Conservation (phyloP, 2,888 invertebrate species). For the Ennomos erosarius region DNA sequence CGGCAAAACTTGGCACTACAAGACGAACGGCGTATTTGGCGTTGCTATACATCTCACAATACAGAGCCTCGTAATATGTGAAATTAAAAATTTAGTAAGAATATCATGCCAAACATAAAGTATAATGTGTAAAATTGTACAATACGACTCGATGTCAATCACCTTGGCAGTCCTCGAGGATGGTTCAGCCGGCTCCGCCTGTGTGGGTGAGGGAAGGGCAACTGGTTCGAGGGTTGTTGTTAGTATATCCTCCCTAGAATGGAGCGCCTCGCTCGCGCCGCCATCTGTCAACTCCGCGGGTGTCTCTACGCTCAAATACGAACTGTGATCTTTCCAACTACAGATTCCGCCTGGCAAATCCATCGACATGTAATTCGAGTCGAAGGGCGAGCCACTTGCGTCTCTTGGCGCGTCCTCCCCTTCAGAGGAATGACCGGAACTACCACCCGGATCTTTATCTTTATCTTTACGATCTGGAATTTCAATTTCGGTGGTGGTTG, state of each 20-base stretch:
- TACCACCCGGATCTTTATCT: slow-evolving; percentile 86
- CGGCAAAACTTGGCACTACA: slow-evolving; percentile 79
- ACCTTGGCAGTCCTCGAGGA: slow-evolving; percentile 76
- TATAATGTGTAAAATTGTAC: slow-evolving; percentile 79
- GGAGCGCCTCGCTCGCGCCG: slow-evolving; percentile 47
- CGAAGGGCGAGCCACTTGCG: slow-evolving; percentile 62
- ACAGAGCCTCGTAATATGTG: slow-evolving; percentile 74
- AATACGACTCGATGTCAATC: slow-evolving; percentile 82
- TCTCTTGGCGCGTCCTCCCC: slow-evolving; percentile 67
- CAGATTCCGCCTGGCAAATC: slow-evolving; percentile 92
- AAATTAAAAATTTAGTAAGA: slow-evolving; percentile 79
- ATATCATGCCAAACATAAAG: slow-evolving; percentile 84
- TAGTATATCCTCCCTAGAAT: slow-evolving; percentile 81
- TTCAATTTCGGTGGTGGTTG: slow-evolving; percentile 50
- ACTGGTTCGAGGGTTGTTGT: slow-evolving; percentile 76
- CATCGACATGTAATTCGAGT: slow-evolving; percentile 88
- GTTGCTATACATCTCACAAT: slow-evolving; percentile 71
- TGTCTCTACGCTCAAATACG: slow-evolving; percentile 87
- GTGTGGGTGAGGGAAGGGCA: slow-evolving; percentile 71
- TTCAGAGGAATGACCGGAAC: slow-evolving; percentile 84
- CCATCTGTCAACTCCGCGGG: slow-evolving; percentile 15
- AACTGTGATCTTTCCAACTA: slow-evolving; percentile 93
- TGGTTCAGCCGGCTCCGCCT: slow-evolving; percentile 65
- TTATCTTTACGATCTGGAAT: slow-evolving; percentile 83
- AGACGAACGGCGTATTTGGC: slow-evolving; percentile 75